phyloP scores from a whole-genome alignment of 2,113 vertebrate species.

The Xerus inauris region DNA sequence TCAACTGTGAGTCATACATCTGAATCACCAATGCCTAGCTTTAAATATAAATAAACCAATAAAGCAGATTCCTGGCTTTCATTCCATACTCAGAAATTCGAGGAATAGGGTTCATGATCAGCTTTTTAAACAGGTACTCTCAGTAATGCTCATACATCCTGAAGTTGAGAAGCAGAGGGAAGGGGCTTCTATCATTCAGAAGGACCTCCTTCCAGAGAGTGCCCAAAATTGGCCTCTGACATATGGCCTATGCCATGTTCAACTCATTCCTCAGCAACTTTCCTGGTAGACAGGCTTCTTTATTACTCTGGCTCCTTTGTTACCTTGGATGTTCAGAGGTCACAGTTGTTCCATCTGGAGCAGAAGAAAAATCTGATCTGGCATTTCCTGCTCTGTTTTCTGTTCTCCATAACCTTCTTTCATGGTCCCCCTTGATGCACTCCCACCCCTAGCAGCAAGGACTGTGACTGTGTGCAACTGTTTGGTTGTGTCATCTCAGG shows the following conservation, averaged over 20 bases:
- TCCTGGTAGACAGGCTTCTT: not conserved
- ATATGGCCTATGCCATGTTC: not conserved
- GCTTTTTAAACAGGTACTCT: not conserved
- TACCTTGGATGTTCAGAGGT: not conserved
- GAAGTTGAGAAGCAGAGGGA: not conserved
- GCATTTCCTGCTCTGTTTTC: constrained; percentile 41
- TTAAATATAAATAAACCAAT: not conserved
- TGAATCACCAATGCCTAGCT: not conserved
- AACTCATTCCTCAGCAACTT: not conserved
- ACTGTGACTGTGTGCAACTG: not conserved
- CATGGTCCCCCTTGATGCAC: not conserved
- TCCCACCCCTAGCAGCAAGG: not conserved
- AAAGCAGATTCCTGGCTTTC: not conserved
- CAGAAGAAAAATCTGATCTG: constrained; percentile 50
- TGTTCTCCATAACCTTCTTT: not conserved
- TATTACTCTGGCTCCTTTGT: not conserved
- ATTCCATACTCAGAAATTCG: constrained; percentile 6
- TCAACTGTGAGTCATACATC: not conserved
- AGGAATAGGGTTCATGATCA: not conserved
- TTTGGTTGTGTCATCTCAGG: constrained; percentile 14
- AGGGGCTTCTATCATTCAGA: not conserved
- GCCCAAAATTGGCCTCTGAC: not conserved
- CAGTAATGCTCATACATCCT: not conserved
- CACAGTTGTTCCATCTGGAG: constrained; percentile 8
- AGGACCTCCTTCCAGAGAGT: not conserved